Base-by-base conservation (phyloP, 1,140 invertebrate species). In the Micrasema minimum region DNA sequence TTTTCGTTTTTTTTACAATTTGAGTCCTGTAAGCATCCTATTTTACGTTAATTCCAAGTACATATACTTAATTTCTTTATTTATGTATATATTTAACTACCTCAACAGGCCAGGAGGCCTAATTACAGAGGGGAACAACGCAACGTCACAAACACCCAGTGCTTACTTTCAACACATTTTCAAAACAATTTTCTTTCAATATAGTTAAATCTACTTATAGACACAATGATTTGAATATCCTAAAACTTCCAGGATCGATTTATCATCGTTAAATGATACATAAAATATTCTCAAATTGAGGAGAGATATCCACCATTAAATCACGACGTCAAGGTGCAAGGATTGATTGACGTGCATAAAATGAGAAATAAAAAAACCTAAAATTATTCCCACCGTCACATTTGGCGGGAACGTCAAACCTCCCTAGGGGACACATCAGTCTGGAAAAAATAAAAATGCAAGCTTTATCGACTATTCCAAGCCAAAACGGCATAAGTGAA, bases 351-450 rank as follows among this genome's bases (percentile, higher is more conserved):
- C 55, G 55, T 38, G 55, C 55, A 59, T 59, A 38, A 22, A 59
- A 59, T 22, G n/a, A 31, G 7, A 16, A 16, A 14, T 16, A 55
- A 31, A 55, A 55, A 31, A 31, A 4, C 2, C 26, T 22, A 51
- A 14, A 35, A 12, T 12, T 64, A 23, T 57, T 69, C 55, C 51
- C 66, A 59, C 53, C 66, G 55, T 64, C 11, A 67, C 65, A 50
- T 22, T 14, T 66, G n/a, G 46, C 48, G 22, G 45, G 50, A n/a
- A 35, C 50, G 38, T 67, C 50, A 26, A 37, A 64, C 1, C 35
- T 69, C 67, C 57, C 67, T 45, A 62, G 59, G 20, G 57, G 67
- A 57, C 41, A 62, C 12, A 46, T 50, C 67, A 69, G 51, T 57
- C 55, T 41, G 26, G 35, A 50, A 35, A 31, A 55, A 68, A 57